These are phyloP conservation scores for Eubasilissa splendida DNA, from an alignment of 2,888 invertebrate genomes.

Conservation along the genomic window DNA sequence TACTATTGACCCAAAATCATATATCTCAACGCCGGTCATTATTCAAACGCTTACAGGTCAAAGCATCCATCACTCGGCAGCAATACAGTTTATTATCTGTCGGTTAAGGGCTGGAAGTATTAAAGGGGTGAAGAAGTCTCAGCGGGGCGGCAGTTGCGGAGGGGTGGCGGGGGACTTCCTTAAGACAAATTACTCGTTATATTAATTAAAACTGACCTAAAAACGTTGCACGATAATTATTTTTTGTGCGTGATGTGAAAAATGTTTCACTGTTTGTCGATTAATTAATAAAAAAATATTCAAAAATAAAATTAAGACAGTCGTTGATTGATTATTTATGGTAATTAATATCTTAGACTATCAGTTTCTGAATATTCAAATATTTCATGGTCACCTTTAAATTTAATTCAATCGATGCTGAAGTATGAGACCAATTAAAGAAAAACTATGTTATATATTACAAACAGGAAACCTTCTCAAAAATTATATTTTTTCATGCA, in stretches of 20 bases:
- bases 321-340: no score
- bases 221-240: slow-evolving; percentile 9
- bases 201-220: slow-evolving; percentile 34
- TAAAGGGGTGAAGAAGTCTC: slow-evolving; percentile 17
- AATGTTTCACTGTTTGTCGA: no score
- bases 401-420: no score
- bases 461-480: no score
- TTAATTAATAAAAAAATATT: no score
- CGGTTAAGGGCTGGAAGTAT: not conserved
- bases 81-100: slow-evolving; percentile 48
- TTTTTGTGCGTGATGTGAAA: not conserved
- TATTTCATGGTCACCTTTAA: no score
- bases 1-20: slow-evolving; percentile 33
- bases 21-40: slow-evolving; percentile 38
- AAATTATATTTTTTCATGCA: no score
- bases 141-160: not conserved
- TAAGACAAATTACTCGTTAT: slow-evolving; percentile 32
- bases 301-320: no score
- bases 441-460: no score
- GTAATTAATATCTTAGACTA: no score
- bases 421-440: no score
- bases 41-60: slow-evolving; percentile 47
- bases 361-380: no score
- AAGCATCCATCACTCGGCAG: slow-evolving; percentile 45
- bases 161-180: not conserved